A percentile compares a stretch with the other conserved stretches of the same genome.
These are phyloP conservation scores for Halichondria panicea DNA, from an alignment of 37 sponge, comb jelly and placozoan genomes.

Conservation along the genomic window DNA sequence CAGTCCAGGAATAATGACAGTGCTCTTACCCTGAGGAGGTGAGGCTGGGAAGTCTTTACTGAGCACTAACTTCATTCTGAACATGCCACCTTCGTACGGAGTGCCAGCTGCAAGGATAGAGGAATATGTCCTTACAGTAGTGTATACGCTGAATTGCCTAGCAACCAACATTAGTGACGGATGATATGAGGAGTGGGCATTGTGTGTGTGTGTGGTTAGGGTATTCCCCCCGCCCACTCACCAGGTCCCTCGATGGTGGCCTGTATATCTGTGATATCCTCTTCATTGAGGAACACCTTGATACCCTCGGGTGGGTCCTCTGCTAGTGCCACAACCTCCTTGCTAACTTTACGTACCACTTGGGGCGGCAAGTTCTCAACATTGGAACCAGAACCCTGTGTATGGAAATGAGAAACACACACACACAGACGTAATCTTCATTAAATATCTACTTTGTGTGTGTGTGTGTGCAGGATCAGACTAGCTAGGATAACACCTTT, in stretches of 20 bases:
- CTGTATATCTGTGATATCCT: constrained; percentile 84
- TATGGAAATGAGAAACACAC: not conserved
- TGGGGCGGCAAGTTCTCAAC: constrained; percentile 88
- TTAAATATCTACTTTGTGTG: not conserved
- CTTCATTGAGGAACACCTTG: constrained; percentile 81
- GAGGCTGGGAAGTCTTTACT: constrained; percentile 90
- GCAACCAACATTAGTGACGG: too few species aligned
- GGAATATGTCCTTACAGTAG: not conserved
- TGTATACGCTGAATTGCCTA: not conserved
- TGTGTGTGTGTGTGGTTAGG: too few species aligned
- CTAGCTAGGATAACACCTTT: not conserved
- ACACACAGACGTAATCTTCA: not conserved
- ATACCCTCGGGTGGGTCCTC: constrained; percentile 87
- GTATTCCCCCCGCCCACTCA: too few species aligned
- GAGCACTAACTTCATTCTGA: constrained; percentile 89
- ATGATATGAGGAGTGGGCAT: too few species aligned
- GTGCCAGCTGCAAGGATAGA: constrained; percentile 71
- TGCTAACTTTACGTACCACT: constrained; percentile 62
- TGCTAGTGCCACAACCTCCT: constrained; percentile 68
- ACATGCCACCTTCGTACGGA: constrained; percentile 90
- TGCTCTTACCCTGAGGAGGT: constrained; percentile 79
- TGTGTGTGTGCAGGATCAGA: not conserved
- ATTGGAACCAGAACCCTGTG: constrained; percentile 47
- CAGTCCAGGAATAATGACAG: not conserved
- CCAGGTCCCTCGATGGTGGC: constrained; percentile 93